Conservation (phyloP, 2,888 invertebrate genomes). For the Amitus sp. region DNA sequence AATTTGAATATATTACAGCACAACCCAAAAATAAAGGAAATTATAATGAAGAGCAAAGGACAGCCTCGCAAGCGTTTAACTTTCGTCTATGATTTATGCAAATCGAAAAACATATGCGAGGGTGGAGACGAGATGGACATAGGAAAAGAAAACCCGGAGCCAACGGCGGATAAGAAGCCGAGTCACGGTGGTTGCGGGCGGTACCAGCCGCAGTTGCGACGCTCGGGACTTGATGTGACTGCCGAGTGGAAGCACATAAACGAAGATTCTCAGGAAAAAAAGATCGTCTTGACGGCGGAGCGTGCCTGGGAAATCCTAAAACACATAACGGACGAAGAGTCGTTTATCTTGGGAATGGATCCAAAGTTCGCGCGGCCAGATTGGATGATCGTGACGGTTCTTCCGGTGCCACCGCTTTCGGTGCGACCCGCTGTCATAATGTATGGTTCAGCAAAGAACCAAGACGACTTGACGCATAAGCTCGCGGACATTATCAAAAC, state of each 20-base stretch:
- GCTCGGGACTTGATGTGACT: slow-evolving; percentile 90
- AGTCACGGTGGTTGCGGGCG: slow-evolving; percentile 97
- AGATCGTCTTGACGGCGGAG: slow-evolving; percentile 93
- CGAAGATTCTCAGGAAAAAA: slow-evolving; percentile 98
- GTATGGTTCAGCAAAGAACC: slow-evolving; percentile 98
- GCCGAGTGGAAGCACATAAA: slow-evolving; percentile 99
- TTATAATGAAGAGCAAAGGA: slow-evolving; percentile 95
- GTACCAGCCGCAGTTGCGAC: slow-evolving; percentile 92
- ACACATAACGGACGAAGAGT: slow-evolving; percentile 96
- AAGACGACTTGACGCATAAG: slow-evolving; percentile 99
- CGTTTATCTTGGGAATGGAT: slow-evolving; percentile 94
- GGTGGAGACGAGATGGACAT: slow-evolving; percentile 98
- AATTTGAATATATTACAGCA: slow-evolving; percentile 74
- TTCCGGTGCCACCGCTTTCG: slow-evolving; percentile 96
- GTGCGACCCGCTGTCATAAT: slow-evolving; percentile 99
- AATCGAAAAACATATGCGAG: slow-evolving; percentile 97
- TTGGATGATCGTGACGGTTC: slow-evolving; percentile 98
- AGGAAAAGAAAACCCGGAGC: slow-evolving; percentile 78
- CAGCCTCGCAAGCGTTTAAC: slow-evolving; percentile 94
- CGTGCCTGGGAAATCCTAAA: slow-evolving; percentile 97
- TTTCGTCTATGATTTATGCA: slow-evolving; percentile 97
- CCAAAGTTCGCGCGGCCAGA: slow-evolving; percentile 97
- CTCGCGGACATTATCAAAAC: slow-evolving; percentile 97
- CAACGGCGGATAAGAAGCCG: slow-evolving; percentile 69
- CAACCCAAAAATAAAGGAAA: slow-evolving; percentile 92